A percentile compares a stretch with the other conserved stretches of the same genome.
Conservation (phyloP, 2,797 vertebrate species). For the Lacerta viridis region DNA sequence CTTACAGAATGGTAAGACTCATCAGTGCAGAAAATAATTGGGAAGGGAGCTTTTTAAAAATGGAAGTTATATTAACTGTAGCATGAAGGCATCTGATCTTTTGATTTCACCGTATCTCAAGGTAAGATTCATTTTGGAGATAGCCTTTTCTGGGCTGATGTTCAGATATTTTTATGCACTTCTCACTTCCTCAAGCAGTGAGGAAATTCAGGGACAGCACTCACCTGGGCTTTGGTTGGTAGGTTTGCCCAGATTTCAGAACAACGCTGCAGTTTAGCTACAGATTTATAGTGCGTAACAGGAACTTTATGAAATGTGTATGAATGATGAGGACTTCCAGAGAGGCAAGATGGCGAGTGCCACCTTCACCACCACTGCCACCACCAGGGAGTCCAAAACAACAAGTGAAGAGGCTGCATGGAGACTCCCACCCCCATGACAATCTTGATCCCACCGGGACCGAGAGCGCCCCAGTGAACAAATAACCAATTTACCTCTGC, state of each 20-base stretch:
- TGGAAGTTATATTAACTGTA: neutral
- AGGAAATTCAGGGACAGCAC: neutral
- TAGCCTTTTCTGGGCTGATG: neutral
- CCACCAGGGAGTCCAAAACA: too few relatives aligned
- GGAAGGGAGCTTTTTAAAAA: neutral
- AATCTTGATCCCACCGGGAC: too few relatives aligned
- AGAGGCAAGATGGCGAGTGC: too few relatives aligned
- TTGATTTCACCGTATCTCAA: neutral
- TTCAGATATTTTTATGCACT: neutral
- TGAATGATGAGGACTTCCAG: neutral
- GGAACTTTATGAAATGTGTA: slow-evolving; percentile 20
- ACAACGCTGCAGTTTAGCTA: neutral
- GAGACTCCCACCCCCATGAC: too few relatives aligned
- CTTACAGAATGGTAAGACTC: neutral
- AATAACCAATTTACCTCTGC: too few relatives aligned
- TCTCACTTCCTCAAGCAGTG: neutral
- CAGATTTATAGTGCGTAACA: neutral
- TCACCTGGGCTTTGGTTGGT: neutral
- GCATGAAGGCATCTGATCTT: neutral
- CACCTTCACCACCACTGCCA: too few relatives aligned
- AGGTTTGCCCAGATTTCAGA: neutral
- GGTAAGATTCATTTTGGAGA: neutral
- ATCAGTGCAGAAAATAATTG: neutral
- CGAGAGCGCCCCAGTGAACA: too few relatives aligned
- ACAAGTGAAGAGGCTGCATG: too few relatives aligned